Conservation (phyloP, 2,797 vertebrate species). For the Semotilus atromaculatus region DNA sequence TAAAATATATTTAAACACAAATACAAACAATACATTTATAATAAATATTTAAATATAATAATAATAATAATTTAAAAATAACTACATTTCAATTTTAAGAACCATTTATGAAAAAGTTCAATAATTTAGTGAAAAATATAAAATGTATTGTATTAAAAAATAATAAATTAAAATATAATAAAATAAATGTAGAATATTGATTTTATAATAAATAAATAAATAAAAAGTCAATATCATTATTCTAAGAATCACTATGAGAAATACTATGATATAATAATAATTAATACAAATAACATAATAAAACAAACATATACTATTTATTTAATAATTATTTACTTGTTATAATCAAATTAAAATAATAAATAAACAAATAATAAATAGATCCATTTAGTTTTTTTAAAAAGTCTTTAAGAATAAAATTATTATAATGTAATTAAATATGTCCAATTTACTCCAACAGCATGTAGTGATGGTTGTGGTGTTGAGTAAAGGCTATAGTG, state of each 20-base stretch:
- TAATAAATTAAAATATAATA: neutral
- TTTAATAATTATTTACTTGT: neutral
- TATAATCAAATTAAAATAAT: neutral
- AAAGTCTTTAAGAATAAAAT: neutral
- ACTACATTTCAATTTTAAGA: too few relatives aligned
- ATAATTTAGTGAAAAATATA: too few relatives aligned
- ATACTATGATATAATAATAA: neutral
- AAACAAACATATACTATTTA: neutral
- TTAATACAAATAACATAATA: neutral
- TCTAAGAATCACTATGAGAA: neutral
- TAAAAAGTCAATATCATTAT: neutral
- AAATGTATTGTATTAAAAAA: neutral
- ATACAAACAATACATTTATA: too few relatives aligned
- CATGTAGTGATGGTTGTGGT: too few relatives aligned
- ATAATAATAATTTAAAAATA: neutral
- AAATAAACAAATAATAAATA: too few relatives aligned
- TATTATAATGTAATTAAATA: neutral
- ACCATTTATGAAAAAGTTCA: too few relatives aligned
- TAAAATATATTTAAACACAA: neutral
- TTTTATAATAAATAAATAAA: neutral
- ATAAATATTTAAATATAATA: neutral
- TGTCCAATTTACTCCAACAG: neutral
- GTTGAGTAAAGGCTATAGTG: neutral
- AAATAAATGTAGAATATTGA: neutral
- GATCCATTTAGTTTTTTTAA: fast-evolving